phyloP scores from a whole-genome alignment of 30 jellyfish, hydroid and myxozoan species.

The Pelagia noctiluca region DNA sequence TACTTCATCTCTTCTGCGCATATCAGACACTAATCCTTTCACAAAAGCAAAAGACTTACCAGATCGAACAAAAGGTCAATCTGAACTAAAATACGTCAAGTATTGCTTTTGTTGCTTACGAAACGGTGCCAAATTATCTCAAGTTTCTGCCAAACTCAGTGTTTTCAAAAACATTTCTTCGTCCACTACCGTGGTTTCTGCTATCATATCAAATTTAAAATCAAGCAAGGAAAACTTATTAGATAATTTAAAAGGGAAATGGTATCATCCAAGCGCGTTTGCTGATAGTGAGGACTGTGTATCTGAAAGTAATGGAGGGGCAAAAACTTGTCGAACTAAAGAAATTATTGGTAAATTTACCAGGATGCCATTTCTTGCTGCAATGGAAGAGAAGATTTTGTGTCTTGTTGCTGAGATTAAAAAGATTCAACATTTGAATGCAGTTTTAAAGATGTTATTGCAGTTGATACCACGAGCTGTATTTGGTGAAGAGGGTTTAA shows the following conservation, averaged over 20 bases:
- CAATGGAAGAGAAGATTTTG: constrained; percentile 29
- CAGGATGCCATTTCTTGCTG: constrained; percentile 20
- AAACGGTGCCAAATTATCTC: neutral
- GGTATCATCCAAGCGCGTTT: no score
- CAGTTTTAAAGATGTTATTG: constrained; percentile 19
- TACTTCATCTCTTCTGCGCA: no score
- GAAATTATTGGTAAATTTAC: neutral
- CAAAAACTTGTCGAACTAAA: neutral
- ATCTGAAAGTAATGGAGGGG: neutral
- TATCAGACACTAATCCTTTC: no score
- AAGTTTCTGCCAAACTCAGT: constrained; percentile 39
- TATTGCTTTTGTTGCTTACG: constrained; percentile 28
- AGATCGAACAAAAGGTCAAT: constrained; percentile 15
- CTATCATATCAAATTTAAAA: constrained; percentile 42
- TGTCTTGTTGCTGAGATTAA: constrained; percentile 26
- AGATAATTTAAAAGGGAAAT: neutral
- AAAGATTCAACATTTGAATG: constrained; percentile 50
- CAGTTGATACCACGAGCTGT: constrained; percentile 53
- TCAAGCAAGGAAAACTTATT: constrained; percentile 2
- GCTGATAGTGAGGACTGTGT: neutral
- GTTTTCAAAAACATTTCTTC: constrained; percentile 45
- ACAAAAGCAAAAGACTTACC: no score
- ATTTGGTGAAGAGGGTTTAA: neutral
- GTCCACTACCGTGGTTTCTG: constrained; percentile 59
- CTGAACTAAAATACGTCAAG: constrained; percentile 49